Evolutionary conservation across 2,888 invertebrate genomes (phyloP).

Genomic region (Acleris sparsana): DNA sequence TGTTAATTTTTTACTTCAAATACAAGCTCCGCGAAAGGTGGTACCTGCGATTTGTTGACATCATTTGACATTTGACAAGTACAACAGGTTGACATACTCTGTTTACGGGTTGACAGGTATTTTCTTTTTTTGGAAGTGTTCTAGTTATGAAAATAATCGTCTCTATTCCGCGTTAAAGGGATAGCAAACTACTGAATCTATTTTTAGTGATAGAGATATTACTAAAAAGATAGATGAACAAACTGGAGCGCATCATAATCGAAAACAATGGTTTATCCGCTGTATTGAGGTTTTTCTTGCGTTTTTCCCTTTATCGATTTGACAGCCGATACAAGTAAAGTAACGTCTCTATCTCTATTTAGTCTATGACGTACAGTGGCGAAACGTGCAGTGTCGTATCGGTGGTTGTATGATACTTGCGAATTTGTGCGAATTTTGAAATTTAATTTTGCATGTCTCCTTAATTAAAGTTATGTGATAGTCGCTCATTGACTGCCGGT

Average conservation of each 20-base stretch:
- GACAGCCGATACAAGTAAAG: slow-evolving; percentile 1
- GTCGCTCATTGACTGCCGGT: neutral
- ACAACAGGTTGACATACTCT: no score
- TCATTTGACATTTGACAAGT: slow-evolving; percentile 20
- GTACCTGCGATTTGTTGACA: slow-evolving; percentile 30
- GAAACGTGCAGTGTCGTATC: slow-evolving; percentile 31
- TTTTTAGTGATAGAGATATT: neutral
- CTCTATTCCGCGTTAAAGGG: neutral
- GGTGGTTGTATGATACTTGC: slow-evolving; percentile 16
- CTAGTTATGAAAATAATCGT: neutral
- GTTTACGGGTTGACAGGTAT: slow-evolving; percentile 6
- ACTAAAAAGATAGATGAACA: neutral
- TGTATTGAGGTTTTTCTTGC: no score
- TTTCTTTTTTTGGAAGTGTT: neutral
- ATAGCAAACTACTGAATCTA: neutral
- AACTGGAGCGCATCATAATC: neutral
- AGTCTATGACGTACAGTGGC: slow-evolving; percentile 24
- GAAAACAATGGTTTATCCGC: neutral
- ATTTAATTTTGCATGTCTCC: slow-evolving; percentile 1
- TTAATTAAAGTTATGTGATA: slow-evolving; percentile 6
- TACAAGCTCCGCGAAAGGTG: no score
- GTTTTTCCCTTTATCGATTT: neutral
- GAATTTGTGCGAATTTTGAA: slow-evolving; percentile 28
- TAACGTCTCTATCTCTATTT: no score
- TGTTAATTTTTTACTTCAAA: no score